A percentile compares a stretch with the other conserved stretches of the same genome.
phyloP scores from a whole-genome alignment of 1,140 invertebrate genomes.

The Drosophila sechellia region DNA sequence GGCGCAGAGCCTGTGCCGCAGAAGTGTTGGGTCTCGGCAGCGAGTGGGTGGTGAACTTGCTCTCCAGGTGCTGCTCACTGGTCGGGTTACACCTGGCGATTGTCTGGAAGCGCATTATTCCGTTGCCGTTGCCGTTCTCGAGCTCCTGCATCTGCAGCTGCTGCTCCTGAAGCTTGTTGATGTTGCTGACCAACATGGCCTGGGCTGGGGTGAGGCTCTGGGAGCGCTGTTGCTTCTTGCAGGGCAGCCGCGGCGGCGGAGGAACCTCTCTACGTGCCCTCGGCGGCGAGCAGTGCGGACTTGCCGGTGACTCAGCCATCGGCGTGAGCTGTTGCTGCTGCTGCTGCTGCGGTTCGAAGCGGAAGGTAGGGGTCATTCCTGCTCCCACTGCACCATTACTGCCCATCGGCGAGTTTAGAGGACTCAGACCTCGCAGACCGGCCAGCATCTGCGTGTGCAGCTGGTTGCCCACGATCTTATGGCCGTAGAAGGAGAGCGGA shows the following conservation, averaged over 20 bases:
- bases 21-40: conserved; percentile 84
- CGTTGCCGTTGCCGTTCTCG: conserved; percentile 56
- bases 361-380: conserved; percentile 49
- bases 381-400: conserved; percentile 6
- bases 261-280: conserved; percentile 85
- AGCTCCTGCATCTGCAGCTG: conserved; percentile 39
- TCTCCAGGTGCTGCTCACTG: conserved; percentile 68
- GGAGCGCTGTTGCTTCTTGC: conserved; percentile 89
- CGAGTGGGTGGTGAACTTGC: conserved; percentile 87
- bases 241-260: conserved; percentile 86
- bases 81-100: conserved; percentile 74
- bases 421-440: conserved; percentile 73
- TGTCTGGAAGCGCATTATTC: conserved; percentile 69
- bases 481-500: conserved; percentile 86
- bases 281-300: conserved; percentile 85
- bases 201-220: conserved; percentile 88
- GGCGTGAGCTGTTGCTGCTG: conserved; percentile 16
- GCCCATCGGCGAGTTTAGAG: conserved; percentile 73
- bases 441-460: conserved; percentile 80
- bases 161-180: conserved; percentile 68
- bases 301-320: conserved; percentile 35
- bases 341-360: conserved; percentile 58
- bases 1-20: conserved; percentile 57
- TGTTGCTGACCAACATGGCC: conserved; percentile 77
- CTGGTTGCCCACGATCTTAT: conserved; percentile 82